Evolutionary conservation across 2,113 vertebrate species (phyloP).

Genomic region (Chelonoidis abingdonii): DNA sequence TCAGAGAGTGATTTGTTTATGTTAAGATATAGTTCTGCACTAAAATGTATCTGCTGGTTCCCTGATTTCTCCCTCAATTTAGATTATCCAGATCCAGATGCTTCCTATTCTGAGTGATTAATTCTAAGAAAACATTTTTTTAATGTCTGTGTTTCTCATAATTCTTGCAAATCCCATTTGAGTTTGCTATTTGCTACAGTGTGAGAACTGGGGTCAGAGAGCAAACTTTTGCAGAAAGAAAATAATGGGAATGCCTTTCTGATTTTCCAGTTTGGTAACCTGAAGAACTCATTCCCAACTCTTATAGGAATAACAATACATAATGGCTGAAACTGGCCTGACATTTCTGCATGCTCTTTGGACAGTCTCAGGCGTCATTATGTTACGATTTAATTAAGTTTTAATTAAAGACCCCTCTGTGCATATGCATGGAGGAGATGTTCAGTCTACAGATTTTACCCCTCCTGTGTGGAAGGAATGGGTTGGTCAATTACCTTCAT

Average conservation of each 20-base stretch:
- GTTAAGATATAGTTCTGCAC: slow-evolving; percentile 41
- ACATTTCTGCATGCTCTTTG: background rate
- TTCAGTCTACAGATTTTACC: background rate
- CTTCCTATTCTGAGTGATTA: slow-evolving; percentile 34
- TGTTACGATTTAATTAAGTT: background rate
- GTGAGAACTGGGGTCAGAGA: slow-evolving; percentile 2
- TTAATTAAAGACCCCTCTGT: background rate
- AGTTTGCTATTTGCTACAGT: slow-evolving; percentile 23
- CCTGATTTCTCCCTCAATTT: slow-evolving; percentile 22
- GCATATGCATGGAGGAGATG: background rate
- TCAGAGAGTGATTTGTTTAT: slow-evolving; percentile 50
- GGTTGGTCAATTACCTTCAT: background rate
- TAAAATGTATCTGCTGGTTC: slow-evolving; percentile 33
- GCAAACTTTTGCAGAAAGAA: background rate
- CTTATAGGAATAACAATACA: background rate
- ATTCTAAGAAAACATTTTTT: slow-evolving; percentile 2
- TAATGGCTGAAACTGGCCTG: background rate
- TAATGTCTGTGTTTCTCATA: background rate
- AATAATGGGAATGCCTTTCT: background rate
- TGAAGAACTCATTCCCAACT: background rate
- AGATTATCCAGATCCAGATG: slow-evolving; percentile 12
- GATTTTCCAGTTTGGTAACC: background rate
- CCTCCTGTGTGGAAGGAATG: background rate
- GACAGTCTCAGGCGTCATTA: background rate
- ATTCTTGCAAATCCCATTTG: slow-evolving; percentile 24